Evolutionary conservation across 2,113 vertebrate genomes (phyloP).

Genomic region (Antechinus flavipes): DNA sequence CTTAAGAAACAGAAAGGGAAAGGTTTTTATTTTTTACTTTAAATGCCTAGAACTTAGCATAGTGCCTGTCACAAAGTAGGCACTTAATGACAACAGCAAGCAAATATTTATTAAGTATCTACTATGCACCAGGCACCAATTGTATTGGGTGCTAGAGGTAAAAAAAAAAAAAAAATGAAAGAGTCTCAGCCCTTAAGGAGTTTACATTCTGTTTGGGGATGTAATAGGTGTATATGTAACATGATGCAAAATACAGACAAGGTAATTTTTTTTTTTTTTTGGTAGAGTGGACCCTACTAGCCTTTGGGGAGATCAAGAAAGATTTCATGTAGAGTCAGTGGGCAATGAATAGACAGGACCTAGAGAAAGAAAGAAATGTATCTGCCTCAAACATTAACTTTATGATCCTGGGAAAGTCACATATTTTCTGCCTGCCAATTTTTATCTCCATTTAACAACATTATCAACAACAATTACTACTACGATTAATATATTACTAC

Average conservation of each 20-base stretch:
- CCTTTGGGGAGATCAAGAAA: background rate
- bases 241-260: background rate
- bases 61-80: background rate
- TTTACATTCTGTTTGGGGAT: background rate
- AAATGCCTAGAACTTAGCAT: background rate
- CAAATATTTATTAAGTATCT: background rate
- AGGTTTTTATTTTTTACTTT: background rate
- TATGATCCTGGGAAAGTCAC: background rate
- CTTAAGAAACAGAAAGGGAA: background rate
- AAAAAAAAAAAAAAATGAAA: background rate
- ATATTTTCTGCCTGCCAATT: background rate
- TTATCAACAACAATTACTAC: too few species aligned
- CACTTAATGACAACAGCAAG: background rate
- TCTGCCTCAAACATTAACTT: background rate
- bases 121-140: background rate
- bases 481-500: background rate
- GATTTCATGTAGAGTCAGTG: background rate
- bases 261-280: background rate
- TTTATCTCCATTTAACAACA: background rate
- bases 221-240: background rate
- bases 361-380: background rate
- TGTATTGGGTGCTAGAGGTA: background rate
- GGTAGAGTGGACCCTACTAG: background rate
- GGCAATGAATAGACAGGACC: background rate
- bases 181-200: background rate